phyloP scores from a whole-genome alignment of 2,113 vertebrate genomes.

The Colius striatus region DNA sequence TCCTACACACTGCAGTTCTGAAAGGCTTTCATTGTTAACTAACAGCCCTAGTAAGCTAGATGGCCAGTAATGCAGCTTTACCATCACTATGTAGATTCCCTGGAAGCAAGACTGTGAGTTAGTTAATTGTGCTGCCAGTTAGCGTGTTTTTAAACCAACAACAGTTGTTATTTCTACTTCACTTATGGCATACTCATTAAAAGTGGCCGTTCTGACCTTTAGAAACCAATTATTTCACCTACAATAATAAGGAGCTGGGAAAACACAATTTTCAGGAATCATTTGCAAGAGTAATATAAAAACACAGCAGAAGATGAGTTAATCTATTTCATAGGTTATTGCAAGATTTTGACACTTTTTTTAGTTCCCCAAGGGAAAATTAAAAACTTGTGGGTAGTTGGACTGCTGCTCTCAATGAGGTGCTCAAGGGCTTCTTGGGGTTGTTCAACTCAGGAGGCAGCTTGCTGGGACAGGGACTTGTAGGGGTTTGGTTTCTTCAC shows the following conservation, averaged over 20 bases:
- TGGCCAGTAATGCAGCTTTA: neutral
- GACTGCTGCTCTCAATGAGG: neutral
- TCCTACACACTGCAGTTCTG: neutral
- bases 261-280: neutral
- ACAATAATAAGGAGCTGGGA: neutral
- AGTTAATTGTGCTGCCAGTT: neutral
- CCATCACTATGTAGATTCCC: neutral
- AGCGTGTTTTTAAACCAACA: neutral
- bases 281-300: neutral
- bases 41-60: neutral
- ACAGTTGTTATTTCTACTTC: neutral
- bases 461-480: neutral
- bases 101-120: neutral
- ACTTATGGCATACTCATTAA: neutral
- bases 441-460: neutral
- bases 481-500: neutral
- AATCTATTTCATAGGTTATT: neutral
- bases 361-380: neutral
- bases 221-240: neutral
- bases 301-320: neutral
- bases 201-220: neutral
- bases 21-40: neutral
- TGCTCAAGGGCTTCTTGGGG: fast-evolving
- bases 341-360: neutral
- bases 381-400: neutral